Evolutionary conservation across 2,797 vertebrate species (phyloP).

Genomic region (Anisognathus igniventris): DNA sequence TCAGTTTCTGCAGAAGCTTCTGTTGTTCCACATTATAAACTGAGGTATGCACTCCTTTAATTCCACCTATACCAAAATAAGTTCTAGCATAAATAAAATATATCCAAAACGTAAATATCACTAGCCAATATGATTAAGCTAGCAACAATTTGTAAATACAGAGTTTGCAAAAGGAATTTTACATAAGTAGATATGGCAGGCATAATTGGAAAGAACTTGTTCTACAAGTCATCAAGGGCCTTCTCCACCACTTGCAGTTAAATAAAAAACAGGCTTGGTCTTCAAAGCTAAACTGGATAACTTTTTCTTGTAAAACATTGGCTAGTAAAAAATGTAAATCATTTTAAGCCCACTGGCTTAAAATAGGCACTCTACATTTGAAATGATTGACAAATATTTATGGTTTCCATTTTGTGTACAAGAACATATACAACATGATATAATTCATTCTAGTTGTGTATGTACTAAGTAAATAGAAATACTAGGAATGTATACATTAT

Average conservation of each 20-base stretch:
- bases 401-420: neutral
- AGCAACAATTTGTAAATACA: neutral
- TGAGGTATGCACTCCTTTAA: neutral
- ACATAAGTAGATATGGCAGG: neutral
- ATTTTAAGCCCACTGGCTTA: neutral
- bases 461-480: slow-evolving; percentile 15
- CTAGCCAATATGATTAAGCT: neutral
- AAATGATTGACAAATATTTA: neutral
- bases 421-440: neutral
- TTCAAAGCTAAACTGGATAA: neutral
- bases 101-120: neutral
- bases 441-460: neutral
- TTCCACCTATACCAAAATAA: neutral
- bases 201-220: neutral
- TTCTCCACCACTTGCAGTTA: neutral
- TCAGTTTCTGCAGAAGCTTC: neutral
- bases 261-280: neutral
- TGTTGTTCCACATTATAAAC: neutral
- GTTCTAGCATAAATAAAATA: neutral
- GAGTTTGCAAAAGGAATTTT: neutral
- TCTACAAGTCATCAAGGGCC: neutral
- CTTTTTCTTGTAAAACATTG: neutral
- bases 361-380: neutral
- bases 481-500: neutral
- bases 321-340: neutral